A percentile compares a stretch with the other conserved stretches of the same genome.
phyloP scores from a whole-genome alignment of 2,888 invertebrate genomes.

The Aleiodes testaceus region DNA sequence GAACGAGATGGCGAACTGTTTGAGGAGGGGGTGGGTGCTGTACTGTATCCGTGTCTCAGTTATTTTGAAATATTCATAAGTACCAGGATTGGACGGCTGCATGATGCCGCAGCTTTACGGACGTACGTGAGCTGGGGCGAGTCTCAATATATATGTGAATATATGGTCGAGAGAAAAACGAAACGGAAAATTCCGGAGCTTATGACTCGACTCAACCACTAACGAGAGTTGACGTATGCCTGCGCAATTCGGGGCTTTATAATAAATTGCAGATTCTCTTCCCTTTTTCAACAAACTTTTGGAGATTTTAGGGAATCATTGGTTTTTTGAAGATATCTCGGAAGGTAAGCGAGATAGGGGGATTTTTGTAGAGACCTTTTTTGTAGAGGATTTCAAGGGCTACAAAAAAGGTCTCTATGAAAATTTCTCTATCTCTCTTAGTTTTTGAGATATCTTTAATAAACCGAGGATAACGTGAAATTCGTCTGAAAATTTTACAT shows the following conservation, averaged over 20 bases:
- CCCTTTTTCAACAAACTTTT: no score
- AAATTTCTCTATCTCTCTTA: no score
- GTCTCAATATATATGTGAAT: background rate
- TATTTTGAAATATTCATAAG: constrained; percentile 43
- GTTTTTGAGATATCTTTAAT: no score
- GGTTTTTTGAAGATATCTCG: no score
- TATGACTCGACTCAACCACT: background rate
- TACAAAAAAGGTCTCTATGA: no score
- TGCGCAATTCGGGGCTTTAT: background rate
- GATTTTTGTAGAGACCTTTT: no score
- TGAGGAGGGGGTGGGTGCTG: background rate
- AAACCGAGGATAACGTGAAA: no score
- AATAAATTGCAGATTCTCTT: no score
- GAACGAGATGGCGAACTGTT: background rate
- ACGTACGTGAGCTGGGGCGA: constrained; percentile 36
- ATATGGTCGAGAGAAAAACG: background rate
- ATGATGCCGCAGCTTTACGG: constrained; percentile 38
- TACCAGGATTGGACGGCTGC: constrained; percentile 34
- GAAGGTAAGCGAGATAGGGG: no score
- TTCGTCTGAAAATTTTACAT: no score
- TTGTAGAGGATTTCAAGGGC: no score
- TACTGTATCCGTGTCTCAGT: constrained; percentile 23
- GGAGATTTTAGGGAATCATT: no score
- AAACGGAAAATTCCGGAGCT: constrained; percentile 23
- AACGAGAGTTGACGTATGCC: background rate